These are phyloP conservation scores for Aporophyla lueneburgensis DNA, from an alignment of 2,888 invertebrate genomes.

Conservation along the genomic window DNA sequence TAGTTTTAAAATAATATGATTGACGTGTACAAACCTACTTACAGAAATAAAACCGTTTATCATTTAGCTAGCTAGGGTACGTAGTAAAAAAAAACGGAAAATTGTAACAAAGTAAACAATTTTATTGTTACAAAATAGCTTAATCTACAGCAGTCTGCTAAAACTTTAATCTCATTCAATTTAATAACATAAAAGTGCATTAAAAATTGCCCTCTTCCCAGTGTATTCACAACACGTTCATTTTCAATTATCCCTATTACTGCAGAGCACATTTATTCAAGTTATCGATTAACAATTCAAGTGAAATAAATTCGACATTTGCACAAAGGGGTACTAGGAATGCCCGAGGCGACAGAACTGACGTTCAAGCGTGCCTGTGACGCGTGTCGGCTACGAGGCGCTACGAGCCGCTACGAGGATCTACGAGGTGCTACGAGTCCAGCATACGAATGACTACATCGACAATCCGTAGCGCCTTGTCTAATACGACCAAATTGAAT, in stretches of 20 bases:
- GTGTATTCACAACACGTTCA: conserved; percentile 42
- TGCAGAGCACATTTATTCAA: conserved; percentile 49
- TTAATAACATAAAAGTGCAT: background rate
- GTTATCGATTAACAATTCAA: conserved; percentile 59
- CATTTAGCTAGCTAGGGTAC: too few species aligned
- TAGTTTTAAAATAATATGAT: too few species aligned
- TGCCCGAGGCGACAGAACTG: conserved; percentile 66
- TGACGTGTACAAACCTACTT: too few species aligned
- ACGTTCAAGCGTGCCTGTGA: conserved; percentile 64
- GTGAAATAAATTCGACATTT: conserved; percentile 61
- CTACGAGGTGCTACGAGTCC: conserved; percentile 65
- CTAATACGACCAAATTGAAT: conserved; percentile 59
- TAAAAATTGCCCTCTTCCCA: background rate
- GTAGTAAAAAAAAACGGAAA: background rate
- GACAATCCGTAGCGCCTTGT: conserved; percentile 54
- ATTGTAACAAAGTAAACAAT: background rate
- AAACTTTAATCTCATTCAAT: conserved; percentile 6
- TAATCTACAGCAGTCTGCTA: background rate
- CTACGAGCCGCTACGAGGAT: conserved; percentile 64
- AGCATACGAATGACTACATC: conserved; percentile 70
- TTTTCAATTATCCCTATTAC: conserved; percentile 52
- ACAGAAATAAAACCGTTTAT: too few species aligned
- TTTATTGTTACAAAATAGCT: background rate
- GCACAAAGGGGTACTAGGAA: conserved; percentile 65
- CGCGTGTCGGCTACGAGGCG: conserved; percentile 69